Evolutionary conservation across 2,888 invertebrate species (phyloP).

Genomic region (Oligia strigilis): DNA sequence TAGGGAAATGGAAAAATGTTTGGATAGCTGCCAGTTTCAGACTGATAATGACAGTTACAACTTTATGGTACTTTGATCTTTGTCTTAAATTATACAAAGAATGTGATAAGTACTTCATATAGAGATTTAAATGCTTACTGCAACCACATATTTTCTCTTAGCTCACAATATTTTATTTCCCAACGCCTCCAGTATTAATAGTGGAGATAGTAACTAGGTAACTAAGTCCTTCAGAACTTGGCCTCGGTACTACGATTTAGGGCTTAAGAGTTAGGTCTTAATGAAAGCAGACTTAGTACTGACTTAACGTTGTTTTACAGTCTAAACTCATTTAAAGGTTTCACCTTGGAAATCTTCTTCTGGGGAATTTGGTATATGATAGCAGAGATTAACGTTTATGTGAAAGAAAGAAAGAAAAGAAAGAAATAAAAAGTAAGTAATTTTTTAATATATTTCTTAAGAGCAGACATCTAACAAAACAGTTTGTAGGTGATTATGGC

Average conservation of each 20-base stretch:
- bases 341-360: conserved; percentile 29
- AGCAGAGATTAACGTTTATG: conserved; percentile 6
- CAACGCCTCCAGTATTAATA: conserved; percentile 15
- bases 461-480: not conserved
- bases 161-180: conserved; percentile 38
- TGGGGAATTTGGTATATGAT: conserved; percentile 20
- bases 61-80: not conserved
- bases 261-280: conserved; percentile 42
- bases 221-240: conserved; percentile 43
- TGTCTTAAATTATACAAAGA: not conserved
- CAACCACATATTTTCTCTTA: not conserved
- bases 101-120: not conserved
- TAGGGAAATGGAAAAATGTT: too few species aligned
- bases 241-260: conserved; percentile 36
- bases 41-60: not conserved
- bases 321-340: conserved; percentile 29
- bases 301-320: conserved; percentile 40
- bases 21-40: too few species aligned
- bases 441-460: not conserved
- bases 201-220: conserved; percentile 19
- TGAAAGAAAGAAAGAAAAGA: too few species aligned
- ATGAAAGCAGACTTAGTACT: conserved; percentile 49
- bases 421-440: too few species aligned
- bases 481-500: too few species aligned
- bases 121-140: not conserved